These are phyloP conservation scores for Spilarctia lutea DNA, from an alignment of 2,888 invertebrate species.

Conservation along the genomic window DNA sequence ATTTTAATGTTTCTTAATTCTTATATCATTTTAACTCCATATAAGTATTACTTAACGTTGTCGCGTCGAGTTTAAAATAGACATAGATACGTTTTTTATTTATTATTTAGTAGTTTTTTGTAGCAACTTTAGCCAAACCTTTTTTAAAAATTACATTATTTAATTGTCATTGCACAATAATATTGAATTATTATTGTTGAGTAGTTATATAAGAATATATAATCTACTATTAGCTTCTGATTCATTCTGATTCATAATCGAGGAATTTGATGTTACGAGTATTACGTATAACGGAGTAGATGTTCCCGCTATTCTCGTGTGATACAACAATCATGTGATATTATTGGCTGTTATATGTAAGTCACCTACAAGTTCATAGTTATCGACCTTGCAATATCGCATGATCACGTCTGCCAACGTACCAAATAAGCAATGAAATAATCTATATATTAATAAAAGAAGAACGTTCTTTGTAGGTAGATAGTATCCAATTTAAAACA, in stretches of 20 bases:
- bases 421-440: too few species aligned
- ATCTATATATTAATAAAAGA: too few species aligned
- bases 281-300: neutral
- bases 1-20: neutral
- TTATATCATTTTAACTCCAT: neutral
- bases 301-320: neutral
- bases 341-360: neutral
- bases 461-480: too few species aligned
- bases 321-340: constrained; percentile 10
- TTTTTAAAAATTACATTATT: neutral
- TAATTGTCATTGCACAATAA: neutral
- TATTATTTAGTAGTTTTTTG: too few species aligned
- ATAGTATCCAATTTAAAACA: too few species aligned
- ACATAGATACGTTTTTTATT: too few species aligned
- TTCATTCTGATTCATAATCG: neutral
- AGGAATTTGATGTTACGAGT: neutral
- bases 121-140: too few species aligned
- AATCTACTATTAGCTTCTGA: neutral
- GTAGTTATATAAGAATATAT: neutral
- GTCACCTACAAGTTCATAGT: neutral
- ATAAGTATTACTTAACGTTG: too few species aligned
- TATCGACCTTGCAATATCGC: constrained; percentile 3
- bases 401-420: neutral
- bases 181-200: neutral
- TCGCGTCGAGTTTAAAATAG: too few species aligned